A percentile compares a stretch with the other conserved stretches of the same genome.
phyloP scores from a whole-genome alignment of 2,113 vertebrate genomes.

The Cavia aperea region DNA sequence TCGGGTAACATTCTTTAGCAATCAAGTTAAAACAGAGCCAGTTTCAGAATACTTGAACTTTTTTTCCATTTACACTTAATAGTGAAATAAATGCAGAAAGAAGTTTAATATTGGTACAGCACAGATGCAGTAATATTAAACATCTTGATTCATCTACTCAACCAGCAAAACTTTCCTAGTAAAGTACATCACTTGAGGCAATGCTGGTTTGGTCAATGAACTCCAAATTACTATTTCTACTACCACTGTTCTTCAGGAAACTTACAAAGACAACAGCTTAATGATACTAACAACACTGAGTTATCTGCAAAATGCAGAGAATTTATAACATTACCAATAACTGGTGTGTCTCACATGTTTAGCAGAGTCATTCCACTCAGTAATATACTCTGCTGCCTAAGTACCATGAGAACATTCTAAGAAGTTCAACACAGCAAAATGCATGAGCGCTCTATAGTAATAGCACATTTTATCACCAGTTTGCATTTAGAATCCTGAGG shows the following conservation, averaged over 20 bases:
- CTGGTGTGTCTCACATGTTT: neutral
- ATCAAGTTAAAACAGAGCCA: neutral
- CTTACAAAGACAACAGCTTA: neutral
- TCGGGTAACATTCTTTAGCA: neutral
- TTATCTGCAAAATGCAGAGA: neutral
- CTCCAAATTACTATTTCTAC: neutral
- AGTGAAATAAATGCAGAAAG: constrained; percentile 28
- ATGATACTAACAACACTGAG: neutral
- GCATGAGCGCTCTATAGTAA: neutral
- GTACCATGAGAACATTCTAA: neutral
- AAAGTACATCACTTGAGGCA: neutral
- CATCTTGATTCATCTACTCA: neutral
- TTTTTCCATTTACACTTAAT: neutral
- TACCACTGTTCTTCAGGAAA: neutral
- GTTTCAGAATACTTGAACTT: neutral
- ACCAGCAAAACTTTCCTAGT: neutral
- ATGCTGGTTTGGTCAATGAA: neutral
- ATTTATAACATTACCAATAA: constrained; percentile 11
- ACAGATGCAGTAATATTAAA: neutral
- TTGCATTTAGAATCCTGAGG: neutral
- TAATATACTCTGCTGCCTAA: neutral
- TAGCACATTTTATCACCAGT: neutral
- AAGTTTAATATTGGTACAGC: constrained; percentile 1
- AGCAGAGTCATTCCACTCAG: neutral
- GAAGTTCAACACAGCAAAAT: constrained; percentile 16